Evolutionary conservation across 2,797 vertebrate genomes (phyloP).

Genomic region (Danionella dracula): DNA sequence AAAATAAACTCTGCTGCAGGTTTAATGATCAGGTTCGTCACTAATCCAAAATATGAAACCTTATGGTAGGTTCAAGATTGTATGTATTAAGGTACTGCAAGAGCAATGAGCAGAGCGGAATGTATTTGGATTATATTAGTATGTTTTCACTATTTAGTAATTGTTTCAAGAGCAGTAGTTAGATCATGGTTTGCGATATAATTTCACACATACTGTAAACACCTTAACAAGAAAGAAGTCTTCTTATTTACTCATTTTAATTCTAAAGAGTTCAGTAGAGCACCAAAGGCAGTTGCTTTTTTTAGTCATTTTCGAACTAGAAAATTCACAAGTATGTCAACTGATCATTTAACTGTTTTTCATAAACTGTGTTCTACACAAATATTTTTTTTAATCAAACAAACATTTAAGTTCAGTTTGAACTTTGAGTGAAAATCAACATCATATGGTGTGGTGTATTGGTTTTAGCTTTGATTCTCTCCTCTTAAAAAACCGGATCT

Average conservation of each 20-base stretch:
- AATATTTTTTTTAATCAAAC: conserved; percentile 8
- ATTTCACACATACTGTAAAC: too few relatives aligned
- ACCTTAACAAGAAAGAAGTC: too few relatives aligned
- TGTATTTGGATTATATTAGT: conserved; percentile 50
- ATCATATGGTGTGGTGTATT: background rate
- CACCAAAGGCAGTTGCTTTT: conserved; percentile 31
- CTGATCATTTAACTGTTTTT: too few relatives aligned
- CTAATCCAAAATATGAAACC: conserved; percentile 26
- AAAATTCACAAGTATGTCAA: too few relatives aligned
- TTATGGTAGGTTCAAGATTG: conserved; percentile 19
- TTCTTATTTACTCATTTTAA: too few relatives aligned
- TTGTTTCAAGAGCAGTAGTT: conserved; percentile 55
- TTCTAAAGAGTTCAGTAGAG: too few relatives aligned
- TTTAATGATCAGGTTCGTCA: too few relatives aligned
- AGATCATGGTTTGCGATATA: too few relatives aligned
- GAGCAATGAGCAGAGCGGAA: conserved; percentile 35
- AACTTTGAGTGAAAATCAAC: conserved; percentile 1
- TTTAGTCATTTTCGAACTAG: conserved; percentile 8
- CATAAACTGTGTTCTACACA: background rate
- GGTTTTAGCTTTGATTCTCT: conserved; percentile 25
- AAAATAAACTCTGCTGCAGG: conserved; percentile 26
- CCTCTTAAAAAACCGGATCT: conserved; percentile 8
- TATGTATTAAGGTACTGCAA: conserved; percentile 6
- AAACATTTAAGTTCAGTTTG: background rate
- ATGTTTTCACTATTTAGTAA: conserved; percentile 48